Evolutionary conservation across 2,888 invertebrate genomes (phyloP).

Genomic region (Orthosia cruda): DNA sequence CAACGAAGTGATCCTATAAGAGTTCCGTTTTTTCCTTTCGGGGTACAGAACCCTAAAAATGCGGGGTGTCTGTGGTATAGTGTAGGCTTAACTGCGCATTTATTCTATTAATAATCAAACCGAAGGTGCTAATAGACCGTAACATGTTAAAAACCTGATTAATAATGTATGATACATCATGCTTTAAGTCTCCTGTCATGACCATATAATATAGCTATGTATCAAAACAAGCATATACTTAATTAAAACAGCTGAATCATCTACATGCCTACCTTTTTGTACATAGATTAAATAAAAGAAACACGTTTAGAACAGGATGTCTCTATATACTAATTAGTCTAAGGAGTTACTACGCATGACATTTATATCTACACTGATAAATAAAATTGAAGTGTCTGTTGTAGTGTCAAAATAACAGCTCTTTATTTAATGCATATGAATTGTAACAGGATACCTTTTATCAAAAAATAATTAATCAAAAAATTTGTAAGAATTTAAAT

Average conservation of each 20-base stretch:
- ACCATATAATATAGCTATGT: not conserved
- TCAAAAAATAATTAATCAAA: too few relatives aligned
- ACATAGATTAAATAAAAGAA: conserved; percentile 9
- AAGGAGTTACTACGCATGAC: not conserved
- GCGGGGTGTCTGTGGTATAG: too few relatives aligned
- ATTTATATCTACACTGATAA: too few relatives aligned
- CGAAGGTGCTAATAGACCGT: not conserved
- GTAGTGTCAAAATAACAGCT: too few relatives aligned
- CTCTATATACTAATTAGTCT: not conserved
- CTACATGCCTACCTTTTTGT: conserved; percentile 5
- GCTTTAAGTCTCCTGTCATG: not conserved
- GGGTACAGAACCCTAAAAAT: too few relatives aligned
- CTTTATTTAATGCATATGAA: too few relatives aligned
- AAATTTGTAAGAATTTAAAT: too few relatives aligned
- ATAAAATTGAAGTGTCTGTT: not conserved
- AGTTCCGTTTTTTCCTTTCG: too few relatives aligned
- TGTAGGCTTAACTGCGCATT: too few relatives aligned
- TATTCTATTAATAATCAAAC: too few relatives aligned
- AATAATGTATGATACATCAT: conserved; percentile 11
- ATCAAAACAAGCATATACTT: conserved; percentile 9
- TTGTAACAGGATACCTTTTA: too few relatives aligned
- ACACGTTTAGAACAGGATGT: conserved; percentile 33
- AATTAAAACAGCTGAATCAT: conserved; percentile 16
- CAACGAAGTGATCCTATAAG: too few relatives aligned
- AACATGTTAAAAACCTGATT: not conserved